Evolutionary conservation across 2,797 vertebrate genomes (phyloP).

Genomic region (Hoplostethus atlanticus): DNA sequence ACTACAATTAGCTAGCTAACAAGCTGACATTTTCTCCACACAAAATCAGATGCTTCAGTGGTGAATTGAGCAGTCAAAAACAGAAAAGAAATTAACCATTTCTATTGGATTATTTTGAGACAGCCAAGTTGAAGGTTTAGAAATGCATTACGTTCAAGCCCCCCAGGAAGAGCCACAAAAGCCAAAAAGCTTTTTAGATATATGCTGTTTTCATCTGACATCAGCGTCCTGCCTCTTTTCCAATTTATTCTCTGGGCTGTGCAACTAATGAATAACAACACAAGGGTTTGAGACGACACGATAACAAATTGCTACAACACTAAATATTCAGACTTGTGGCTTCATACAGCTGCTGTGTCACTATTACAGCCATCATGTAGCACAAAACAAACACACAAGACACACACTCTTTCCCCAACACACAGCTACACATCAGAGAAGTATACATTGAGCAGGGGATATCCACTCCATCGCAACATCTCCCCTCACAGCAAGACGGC

Average conservation of each 20-base stretch:
- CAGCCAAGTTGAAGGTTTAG: no score
- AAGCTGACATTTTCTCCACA: no score
- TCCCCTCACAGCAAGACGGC: constrained; percentile 28
- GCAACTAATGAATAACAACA: neutral
- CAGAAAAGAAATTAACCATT: no score
- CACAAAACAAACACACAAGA: constrained; percentile 15
- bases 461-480: constrained; percentile 42
- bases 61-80: no score
- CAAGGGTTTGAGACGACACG: neutral
- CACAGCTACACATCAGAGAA: constrained; percentile 26
- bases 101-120: no score
- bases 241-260: neutral
- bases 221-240: neutral
- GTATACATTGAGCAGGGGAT: constrained; percentile 30
- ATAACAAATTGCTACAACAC: neutral
- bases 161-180: no score
- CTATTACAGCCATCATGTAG: constrained; percentile 12
- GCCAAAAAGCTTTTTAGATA: no score
- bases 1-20: no score
- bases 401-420: neutral
- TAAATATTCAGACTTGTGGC: constrained; percentile 2
- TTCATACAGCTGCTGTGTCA: constrained; percentile 4
- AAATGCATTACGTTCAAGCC: no score
- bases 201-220: no score
- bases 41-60: no score